phyloP scores from a whole-genome alignment of 2,888 invertebrate genomes.

The Tupiocoris notatus region DNA sequence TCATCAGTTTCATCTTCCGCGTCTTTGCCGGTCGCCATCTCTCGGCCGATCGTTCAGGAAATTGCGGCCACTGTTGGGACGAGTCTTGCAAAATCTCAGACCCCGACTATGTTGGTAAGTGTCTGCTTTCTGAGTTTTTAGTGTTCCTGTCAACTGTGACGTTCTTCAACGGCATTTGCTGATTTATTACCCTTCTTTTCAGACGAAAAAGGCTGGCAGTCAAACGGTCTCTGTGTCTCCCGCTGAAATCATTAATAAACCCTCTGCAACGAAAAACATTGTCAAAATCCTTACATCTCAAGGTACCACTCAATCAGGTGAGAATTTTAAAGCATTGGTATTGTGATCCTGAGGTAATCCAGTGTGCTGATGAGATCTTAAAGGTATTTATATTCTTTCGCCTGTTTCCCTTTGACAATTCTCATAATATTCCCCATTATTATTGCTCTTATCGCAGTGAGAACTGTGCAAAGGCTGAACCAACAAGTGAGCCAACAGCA shows the following conservation, averaged over 20 bases:
- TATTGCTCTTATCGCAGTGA: neutral
- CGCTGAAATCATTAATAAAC: conserved; percentile 39
- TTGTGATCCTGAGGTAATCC: too few relatives aligned
- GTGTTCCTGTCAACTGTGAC: neutral
- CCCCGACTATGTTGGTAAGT: conserved; percentile 11
- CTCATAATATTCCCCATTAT: neutral
- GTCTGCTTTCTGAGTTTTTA: neutral
- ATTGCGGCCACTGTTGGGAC: neutral
- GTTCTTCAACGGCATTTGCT: too few relatives aligned
- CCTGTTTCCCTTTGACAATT: too few relatives aligned
- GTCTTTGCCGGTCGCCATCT: conserved; percentile 34
- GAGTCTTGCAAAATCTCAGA: neutral
- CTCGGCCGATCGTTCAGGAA: neutral
- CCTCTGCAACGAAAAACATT: conserved; percentile 44
- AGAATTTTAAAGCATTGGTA: too few relatives aligned
- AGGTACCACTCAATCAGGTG: conserved; percentile 30
- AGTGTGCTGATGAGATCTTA: too few relatives aligned
- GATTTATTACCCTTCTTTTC: too few relatives aligned
- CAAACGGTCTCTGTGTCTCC: conserved; percentile 44
- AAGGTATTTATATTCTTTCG: too few relatives aligned
- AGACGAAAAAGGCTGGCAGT: conserved; percentile 44
- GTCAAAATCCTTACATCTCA: conserved; percentile 48
- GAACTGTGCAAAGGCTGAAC: conserved; percentile 43
- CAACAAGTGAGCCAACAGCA: conserved; percentile 46
- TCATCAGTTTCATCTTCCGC: conserved; percentile 36